Base-by-base conservation (phyloP, 2,113 vertebrate species). In the Anthoscopus minutus region DNA sequence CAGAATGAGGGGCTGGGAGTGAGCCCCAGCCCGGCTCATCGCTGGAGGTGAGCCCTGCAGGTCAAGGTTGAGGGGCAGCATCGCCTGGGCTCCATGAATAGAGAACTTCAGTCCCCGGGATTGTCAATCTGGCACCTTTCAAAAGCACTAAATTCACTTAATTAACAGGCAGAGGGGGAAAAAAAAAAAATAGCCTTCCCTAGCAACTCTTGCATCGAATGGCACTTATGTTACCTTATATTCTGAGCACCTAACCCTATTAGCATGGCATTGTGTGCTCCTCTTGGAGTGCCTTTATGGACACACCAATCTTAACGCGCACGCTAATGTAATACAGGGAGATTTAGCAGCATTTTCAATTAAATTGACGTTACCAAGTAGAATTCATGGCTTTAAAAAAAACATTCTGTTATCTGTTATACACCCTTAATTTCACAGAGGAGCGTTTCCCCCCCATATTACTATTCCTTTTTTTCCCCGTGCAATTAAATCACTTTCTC, bases 171-270 rank as follows among this genome's bases (percentile, higher is more conserved):
- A 24, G 53, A 51, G 1, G 1, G n/a, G 67, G 6, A 1, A 6
- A 22, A 53, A 79, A 56, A 44, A 67, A 5, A 73, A 93, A 94
- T 61, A 92, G 89, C 88, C 89, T 97, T 95, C 93, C 94, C 90
- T 93, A 96, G 95, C 94, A 96, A 96, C 91, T 96, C 96, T 89
- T 89, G 78, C 93, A 80, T 96, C 90, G n/a, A 96, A 96, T 96
- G 82, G 89, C 80, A 89, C 96, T 97, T 96, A 5, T 71, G 95
- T 60, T 92, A 96, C 92, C 93, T 96, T 96, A 89, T 54, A 93
- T 95, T 79, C 70, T 79, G 89, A 95, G 93, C 95, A 95, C 94
- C 96, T 96, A 93, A 92, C 96, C 93, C 94, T 95, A 90, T 96
- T 96, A 96, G 94, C 83, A 31, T 89, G 86, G 86, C 92, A 92